Base-by-base conservation (phyloP, 2,113 vertebrate genomes). In the Oncorhynchus nerka region DNA sequence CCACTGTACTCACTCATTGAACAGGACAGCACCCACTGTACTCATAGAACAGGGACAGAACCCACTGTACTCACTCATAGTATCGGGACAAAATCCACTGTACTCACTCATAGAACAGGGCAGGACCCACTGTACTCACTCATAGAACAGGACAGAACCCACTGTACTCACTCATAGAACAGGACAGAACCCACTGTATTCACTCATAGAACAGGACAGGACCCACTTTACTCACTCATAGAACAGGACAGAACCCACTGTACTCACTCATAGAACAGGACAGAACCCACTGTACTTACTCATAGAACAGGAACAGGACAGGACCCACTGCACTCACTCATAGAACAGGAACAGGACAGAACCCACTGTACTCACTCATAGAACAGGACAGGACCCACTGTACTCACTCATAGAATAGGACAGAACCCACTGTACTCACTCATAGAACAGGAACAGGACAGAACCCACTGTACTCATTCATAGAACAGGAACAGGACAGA, bases 221-320 rank as follows among this genome's bases (percentile, higher is more conserved):
- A 16, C 15, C 15, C 49, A 51, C 49, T 16, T 15, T 51, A 51
- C 4, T 24, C 22, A 24, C n/a, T 15, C 16, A 64, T 8, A 61
- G 28, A 30, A 30, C 28, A 30, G 28, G 26, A 26, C 26, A 26
- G 26, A 2, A 26, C 26, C 26, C 26, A 26, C 26, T 26, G 26
- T 26, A 26, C 26, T 26, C 26, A 26, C 26, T 26, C 26, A 26
- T 26, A 26, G 59, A 22, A 61, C 19, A n/a, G 4, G 2, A 39
- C 30, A 68, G 13, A 3, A 39, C 39, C 39, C 39, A 39, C 39
- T 39, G 39, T 39, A 39, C 39, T 68, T 32, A 67, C 48, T 74
- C 61, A 55, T 98, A 98, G n/a, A n/a, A n/a, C n/a, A n/a, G n/a
- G 89, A 96, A 99, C 90, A 32, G 32, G 32, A 32, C 32, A 32